A percentile compares a stretch with the other conserved stretches of the same genome.
Evolutionary conservation across 2,113 vertebrate species (phyloP).

Genomic region (Lagenorhynchus albirostris): DNA sequence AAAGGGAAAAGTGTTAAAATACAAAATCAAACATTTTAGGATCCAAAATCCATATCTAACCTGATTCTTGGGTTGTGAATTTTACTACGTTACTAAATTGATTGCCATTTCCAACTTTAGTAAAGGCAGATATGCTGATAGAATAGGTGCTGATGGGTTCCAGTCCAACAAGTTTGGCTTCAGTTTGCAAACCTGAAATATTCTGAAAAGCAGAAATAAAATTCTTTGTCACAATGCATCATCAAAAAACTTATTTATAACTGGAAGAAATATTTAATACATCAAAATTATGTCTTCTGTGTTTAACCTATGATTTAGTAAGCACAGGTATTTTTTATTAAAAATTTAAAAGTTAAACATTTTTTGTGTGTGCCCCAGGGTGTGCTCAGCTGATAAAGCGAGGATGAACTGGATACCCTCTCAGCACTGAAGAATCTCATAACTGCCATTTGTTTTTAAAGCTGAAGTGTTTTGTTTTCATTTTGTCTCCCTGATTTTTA

Average conservation of each 20-base stretch:
- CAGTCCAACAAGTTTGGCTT: conserved; percentile 86
- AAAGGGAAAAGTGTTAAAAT: conserved; percentile 28
- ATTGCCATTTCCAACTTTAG: conserved; percentile 94
- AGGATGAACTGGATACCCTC: not conserved
- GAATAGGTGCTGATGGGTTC: conserved; percentile 90
- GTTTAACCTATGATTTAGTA: conserved; percentile 27
- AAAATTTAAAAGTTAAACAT: not conserved
- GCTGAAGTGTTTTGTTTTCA: not conserved
- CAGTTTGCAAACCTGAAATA: conserved; percentile 87
- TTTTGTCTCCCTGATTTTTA: not conserved
- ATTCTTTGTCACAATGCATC: not conserved
- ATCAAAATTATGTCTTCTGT: not conserved
- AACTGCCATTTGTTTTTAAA: not conserved
- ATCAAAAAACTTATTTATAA: not conserved
- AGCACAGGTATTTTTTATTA: not conserved
- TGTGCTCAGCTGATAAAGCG: not conserved
- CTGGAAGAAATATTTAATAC: not conserved
- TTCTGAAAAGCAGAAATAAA: conserved; percentile 85
- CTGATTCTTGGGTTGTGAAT: conserved; percentile 94
- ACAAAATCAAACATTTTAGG: conserved; percentile 49
- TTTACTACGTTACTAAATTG: conserved; percentile 90
- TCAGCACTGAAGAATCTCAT: not conserved
- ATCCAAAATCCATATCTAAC: conserved; percentile 76
- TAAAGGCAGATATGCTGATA: conserved; percentile 92
- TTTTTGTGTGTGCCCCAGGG: not conserved